phyloP scores from a whole-genome alignment of 2,113 vertebrate species.

The Semnornis frantzii region DNA sequence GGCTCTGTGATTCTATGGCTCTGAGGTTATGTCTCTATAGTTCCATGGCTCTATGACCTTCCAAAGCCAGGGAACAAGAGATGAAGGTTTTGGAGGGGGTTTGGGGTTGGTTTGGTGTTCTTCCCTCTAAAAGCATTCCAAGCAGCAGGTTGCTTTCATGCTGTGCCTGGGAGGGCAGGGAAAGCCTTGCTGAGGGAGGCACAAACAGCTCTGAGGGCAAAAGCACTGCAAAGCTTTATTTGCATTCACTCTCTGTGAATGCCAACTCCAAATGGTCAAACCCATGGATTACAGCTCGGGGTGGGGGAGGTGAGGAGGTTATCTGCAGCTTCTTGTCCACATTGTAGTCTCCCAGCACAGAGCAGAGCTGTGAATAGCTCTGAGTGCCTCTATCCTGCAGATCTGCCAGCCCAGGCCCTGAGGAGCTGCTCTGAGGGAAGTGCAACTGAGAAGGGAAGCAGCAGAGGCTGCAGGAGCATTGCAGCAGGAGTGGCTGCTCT shows the following conservation, averaged over 20 bases:
- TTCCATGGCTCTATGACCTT: too few species aligned
- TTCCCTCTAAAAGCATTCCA: constrained; percentile 20
- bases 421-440: neutral
- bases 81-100: neutral
- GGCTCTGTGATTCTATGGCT: too few species aligned
- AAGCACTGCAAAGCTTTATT: constrained; percentile 72
- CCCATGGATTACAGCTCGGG: constrained; percentile 39
- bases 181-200: constrained; percentile 73
- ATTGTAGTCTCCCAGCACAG: constrained; percentile 56
- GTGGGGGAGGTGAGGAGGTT: constrained; percentile 62
- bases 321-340: constrained; percentile 50
- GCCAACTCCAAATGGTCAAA: constrained; percentile 64
- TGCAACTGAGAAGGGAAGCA: neutral
- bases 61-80: too few species aligned
- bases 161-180: constrained; percentile 69
- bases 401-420: neutral
- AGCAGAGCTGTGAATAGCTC: constrained; percentile 11
- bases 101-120: neutral
- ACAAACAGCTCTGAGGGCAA: constrained; percentile 69
- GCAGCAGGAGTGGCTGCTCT: neutral
- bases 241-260: constrained; percentile 68
- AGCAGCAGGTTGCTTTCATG: constrained; percentile 74
- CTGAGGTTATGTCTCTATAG: too few species aligned
- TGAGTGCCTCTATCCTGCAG: constrained; percentile 5
- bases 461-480: neutral